Evolutionary conservation across 1,140 invertebrate species (phyloP), one percentile per base, ranked within the genome.

Genomic region (Phymorhynchus buccinoides): DNA sequence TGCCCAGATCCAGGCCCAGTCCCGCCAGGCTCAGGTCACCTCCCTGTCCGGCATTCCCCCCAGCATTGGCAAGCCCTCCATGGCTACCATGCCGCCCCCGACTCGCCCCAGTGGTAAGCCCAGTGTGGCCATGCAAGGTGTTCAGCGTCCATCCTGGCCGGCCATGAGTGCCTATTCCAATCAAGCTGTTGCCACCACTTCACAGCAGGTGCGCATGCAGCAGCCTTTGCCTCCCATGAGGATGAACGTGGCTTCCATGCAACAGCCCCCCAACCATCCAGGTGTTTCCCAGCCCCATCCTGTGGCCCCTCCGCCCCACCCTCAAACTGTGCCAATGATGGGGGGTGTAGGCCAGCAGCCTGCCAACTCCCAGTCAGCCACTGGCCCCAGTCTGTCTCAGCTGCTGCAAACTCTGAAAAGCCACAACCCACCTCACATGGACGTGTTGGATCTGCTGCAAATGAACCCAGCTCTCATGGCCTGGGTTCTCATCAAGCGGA

Each of bases 401-500:
- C 95, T 99, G 18, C 96, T 99, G 95, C 95, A 96, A 82, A 98
- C 97, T 66, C 94, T 99, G 44, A 96, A 97, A 89, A 97, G 96
- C 90, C 97, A 97, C 27, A 96, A 96, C 84, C 96, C 96, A n/a
- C 96, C 96, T 79, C 97, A 98, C 89, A 97, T 98, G 91, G 98
- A 99, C 90, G 97, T 99, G 80, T 94, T 99, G 41, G 96, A 96
- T 89, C 98, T 99, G 89, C 95, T 99, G 75, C 98, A 98, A 93
- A 96, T 96, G 75, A 98, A 99, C 94, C 98, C 98, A 75, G 97
- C 97, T 85, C 94, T 99, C 16, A 99, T 99, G 97, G 98, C 98
- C 84, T 97, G 97, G 77, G 98, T 99, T 91, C 97, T 99, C 83
- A 27, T 66, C 56, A 98, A 98, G 93, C 97, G 98, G 93, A 94